These are phyloP conservation scores for Cheilosia grossa DNA, from an alignment of 2,888 invertebrate species.

Conservation along the genomic window DNA sequence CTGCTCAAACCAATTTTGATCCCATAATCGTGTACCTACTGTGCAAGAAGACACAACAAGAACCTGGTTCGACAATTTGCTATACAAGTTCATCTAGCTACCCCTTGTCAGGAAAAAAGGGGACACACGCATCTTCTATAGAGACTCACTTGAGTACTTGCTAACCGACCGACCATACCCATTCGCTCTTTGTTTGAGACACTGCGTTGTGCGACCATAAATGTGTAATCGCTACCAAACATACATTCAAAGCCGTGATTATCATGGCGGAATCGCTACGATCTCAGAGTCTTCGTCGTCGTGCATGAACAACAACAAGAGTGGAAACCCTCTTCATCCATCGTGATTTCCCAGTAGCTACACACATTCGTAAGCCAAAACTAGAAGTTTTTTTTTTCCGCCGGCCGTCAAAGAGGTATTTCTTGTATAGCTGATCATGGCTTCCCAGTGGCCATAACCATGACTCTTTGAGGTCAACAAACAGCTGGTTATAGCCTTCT, in stretches of 20 bases:
- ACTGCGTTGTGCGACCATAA: constrained; percentile 33
- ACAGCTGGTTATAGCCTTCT: constrained; percentile 80
- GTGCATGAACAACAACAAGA: constrained; percentile 43
- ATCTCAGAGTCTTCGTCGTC: constrained; percentile 37
- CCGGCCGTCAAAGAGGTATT: constrained; percentile 31
- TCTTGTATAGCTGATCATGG: constrained; percentile 55
- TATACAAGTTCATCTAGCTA: constrained; percentile 14
- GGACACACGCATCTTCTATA: constrained; percentile 17
- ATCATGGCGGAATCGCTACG: constrained; percentile 56
- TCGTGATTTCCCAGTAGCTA: constrained; percentile 19
- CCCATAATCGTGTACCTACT: constrained; percentile 47
- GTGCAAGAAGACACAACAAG: not conserved
- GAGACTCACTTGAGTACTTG: constrained; percentile 55
- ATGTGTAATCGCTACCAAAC: constrained; percentile 58
- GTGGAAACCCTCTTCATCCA: constrained; percentile 34
- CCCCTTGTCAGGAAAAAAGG: not conserved
- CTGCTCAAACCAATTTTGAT: constrained; percentile 33
- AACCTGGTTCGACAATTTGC: constrained; percentile 34
- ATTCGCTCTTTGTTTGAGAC: constrained; percentile 47
- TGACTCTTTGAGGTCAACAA: constrained; percentile 83
- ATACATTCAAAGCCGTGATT: constrained; percentile 57
- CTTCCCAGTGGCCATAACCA: constrained; percentile 80
- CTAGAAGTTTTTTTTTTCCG: constrained; percentile 22
- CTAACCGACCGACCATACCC: constrained; percentile 50
- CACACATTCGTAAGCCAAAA: constrained; percentile 12